Percentiles rank a stretch among this genome's conserved stretches.
Evolutionary conservation across 2,113 vertebrate species (phyloP).

Genomic region (Calidris pygmaea): DNA sequence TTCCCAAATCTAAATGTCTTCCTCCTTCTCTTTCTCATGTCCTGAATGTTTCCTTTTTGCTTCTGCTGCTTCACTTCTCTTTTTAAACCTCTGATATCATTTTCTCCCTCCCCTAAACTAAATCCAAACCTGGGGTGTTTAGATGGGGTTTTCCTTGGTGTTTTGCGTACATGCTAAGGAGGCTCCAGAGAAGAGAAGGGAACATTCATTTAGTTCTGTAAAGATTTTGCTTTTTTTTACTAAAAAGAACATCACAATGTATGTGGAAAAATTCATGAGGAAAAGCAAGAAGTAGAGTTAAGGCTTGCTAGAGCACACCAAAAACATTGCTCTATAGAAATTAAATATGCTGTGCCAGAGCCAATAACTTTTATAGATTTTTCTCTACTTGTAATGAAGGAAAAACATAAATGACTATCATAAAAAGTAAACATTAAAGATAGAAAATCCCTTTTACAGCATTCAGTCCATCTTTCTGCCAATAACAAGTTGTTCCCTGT

Average conservation of each 20-base stretch:
- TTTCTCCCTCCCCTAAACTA: not conserved
- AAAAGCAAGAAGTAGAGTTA: not conserved
- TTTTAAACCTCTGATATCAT: not conserved
- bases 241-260: not conserved
- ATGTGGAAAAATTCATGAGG: not conserved
- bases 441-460: slow-evolving; percentile 62
- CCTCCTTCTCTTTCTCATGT: not conserved
- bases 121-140: not conserved
- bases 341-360: slow-evolving; percentile 24
- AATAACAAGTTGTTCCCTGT: slow-evolving; percentile 47
- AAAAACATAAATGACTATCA: slow-evolving; percentile 61
- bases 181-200: not conserved
- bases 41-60: not conserved
- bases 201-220: not conserved
- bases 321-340: not conserved
- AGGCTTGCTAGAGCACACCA: not conserved
- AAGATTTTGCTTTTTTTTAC: not conserved
- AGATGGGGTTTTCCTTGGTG: not conserved
- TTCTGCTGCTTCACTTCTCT: not conserved
- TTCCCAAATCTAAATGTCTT: not conserved
- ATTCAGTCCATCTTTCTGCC: slow-evolving; percentile 63
- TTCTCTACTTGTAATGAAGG: slow-evolving; percentile 44
- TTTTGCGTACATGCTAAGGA: not conserved
- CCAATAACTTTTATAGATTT: slow-evolving; percentile 63
- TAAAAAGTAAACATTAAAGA: slow-evolving; percentile 66